Percentiles rank a stretch among this genome's conserved stretches.
phyloP scores from a whole-genome alignment of 2,113 vertebrate species.

The Gallinago media region DNA sequence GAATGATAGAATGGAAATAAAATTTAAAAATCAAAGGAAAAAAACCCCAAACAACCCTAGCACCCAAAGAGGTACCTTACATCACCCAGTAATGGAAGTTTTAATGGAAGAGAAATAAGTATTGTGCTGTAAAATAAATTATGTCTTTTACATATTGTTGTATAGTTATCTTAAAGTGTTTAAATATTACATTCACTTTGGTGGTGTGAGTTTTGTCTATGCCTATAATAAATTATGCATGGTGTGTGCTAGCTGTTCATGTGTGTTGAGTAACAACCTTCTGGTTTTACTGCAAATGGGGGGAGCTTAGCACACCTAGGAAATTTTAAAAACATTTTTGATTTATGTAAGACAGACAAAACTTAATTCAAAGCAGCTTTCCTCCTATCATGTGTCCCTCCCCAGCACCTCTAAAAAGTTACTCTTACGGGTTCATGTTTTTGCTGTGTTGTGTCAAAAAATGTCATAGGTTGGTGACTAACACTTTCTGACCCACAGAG shows the following conservation, averaged over 20 bases:
- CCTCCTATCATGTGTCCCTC: neutral
- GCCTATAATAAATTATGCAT: conserved; percentile 11
- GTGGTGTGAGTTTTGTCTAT: neutral
- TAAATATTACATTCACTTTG: conserved; percentile 65
- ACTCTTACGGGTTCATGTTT: neutral
- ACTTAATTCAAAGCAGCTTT: conserved; percentile 42
- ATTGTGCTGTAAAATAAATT: conserved; percentile 76
- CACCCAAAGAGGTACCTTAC: neutral
- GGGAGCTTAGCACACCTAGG: conserved; percentile 1
- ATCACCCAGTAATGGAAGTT: neutral
- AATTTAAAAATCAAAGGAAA: neutral
- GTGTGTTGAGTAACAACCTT: neutral
- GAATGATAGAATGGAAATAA: conserved; percentile 38
- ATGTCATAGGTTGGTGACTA: neutral
- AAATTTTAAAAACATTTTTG: neutral
- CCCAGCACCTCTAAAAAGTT: neutral
- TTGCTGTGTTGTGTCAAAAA: neutral
- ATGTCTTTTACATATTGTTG: conserved; percentile 15
- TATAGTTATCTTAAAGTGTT: conserved; percentile 51
- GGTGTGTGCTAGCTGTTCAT: neutral
- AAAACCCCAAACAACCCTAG: neutral
- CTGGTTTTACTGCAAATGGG: conserved; percentile 14
- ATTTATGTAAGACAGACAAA: conserved; percentile 12
- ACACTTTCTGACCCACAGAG: neutral
- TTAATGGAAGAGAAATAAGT: conserved; percentile 7